Evolutionary conservation across 2,888 invertebrate species (phyloP).

Genomic region (Ctenicera cuprea): DNA sequence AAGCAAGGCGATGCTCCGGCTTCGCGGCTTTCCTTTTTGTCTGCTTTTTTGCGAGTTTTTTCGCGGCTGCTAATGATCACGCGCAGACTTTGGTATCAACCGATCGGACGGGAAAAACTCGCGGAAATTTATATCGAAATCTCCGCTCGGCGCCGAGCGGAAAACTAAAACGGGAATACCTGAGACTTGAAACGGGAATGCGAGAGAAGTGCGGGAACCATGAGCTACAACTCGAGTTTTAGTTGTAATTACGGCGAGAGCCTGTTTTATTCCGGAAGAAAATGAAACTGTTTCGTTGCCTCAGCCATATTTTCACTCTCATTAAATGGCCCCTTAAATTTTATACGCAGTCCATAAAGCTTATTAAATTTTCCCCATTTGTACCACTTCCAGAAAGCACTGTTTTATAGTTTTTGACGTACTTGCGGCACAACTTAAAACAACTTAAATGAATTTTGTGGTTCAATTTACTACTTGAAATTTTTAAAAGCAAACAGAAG

Average conservation of each 20-base stretch:
- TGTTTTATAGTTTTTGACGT: constrained; percentile 39
- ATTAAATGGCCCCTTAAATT: constrained; percentile 57
- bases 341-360: constrained; percentile 56
- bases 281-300: constrained; percentile 57
- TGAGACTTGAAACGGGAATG: constrained; percentile 34
- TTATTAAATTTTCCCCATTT: constrained; percentile 56
- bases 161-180: constrained; percentile 30
- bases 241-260: constrained; percentile 54
- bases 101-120: constrained; percentile 41
- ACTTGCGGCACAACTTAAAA: constrained; percentile 14
- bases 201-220: constrained; percentile 4
- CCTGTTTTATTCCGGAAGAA: constrained; percentile 56
- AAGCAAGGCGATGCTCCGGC: constrained; percentile 34
- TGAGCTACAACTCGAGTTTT: constrained; percentile 48
- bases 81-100: constrained; percentile 38
- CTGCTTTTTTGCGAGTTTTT: constrained; percentile 42
- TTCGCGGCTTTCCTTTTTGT: constrained; percentile 40
- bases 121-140: constrained; percentile 40
- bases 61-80: constrained; percentile 44
- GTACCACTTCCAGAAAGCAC: constrained; percentile 39
- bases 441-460: constrained; percentile 1
- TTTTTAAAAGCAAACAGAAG: no score
- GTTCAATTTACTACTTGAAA: not conserved
- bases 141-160: constrained; percentile 25
- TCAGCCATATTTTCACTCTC: constrained; percentile 50